These are phyloP conservation scores for Zygogramma bicolorata DNA, from an alignment of 2,888 invertebrate genomes.

Conservation along the genomic window DNA sequence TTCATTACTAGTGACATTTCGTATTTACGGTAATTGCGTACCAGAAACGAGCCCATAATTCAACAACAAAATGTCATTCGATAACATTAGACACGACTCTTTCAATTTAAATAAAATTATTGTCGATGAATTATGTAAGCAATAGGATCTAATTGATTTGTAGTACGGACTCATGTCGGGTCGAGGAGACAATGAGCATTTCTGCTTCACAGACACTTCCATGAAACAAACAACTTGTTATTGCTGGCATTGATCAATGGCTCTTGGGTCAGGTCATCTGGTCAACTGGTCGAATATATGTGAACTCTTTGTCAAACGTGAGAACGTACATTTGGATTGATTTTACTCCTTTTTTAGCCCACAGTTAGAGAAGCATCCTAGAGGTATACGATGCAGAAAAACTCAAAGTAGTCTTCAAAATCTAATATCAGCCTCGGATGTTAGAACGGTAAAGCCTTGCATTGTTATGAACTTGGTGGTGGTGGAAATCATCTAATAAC, in stretches of 20 bases:
- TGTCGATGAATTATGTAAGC: background rate
- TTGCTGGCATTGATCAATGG: background rate
- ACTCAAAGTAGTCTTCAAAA: too few species aligned
- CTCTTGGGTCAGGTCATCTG: background rate
- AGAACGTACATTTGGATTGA: too few species aligned
- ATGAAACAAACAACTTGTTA: background rate
- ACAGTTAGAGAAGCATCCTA: too few species aligned
- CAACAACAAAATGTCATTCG: background rate
- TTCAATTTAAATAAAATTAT: background rate
- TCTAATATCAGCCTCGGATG: too few species aligned
- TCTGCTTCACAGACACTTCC: background rate
- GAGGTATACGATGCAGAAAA: too few species aligned
- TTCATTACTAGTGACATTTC: background rate
- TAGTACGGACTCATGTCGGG: background rate
- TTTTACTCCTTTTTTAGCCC: too few species aligned
- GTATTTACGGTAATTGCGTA: background rate
- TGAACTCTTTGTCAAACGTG: too few species aligned
- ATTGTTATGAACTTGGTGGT: too few species aligned
- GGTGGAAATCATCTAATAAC: too few species aligned
- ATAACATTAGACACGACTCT: background rate
- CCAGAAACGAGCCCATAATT: background rate
- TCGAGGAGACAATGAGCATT: background rate
- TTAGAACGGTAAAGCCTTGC: too few species aligned
- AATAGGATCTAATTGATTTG: background rate
- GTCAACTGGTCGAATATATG: background rate